Evolutionary conservation across 2,888 invertebrate genomes (phyloP).

Genomic region (Protodeltote pygarga): DNA sequence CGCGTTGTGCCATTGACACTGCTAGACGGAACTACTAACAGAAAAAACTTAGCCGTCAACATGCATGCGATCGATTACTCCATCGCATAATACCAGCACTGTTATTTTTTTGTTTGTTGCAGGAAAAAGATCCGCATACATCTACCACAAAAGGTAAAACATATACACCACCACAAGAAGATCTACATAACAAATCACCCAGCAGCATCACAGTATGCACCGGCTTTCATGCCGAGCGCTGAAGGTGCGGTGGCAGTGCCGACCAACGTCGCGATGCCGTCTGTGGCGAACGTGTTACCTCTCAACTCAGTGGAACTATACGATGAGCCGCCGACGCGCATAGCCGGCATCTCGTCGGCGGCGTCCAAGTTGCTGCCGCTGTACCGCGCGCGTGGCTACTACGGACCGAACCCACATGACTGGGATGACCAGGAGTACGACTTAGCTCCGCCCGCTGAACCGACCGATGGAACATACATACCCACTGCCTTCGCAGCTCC

Average conservation of each 20-base stretch:
- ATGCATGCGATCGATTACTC: constrained; percentile 69
- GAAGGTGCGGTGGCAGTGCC: constrained; percentile 77
- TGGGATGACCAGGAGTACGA: constrained; percentile 77
- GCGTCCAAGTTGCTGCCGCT: constrained; percentile 78
- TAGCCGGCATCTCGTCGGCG: constrained; percentile 59
- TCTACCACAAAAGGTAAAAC: constrained; percentile 86
- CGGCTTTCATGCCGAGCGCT: constrained; percentile 78
- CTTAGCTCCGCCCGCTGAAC: constrained; percentile 64
- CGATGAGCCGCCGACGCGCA: constrained; percentile 65
- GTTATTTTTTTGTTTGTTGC: constrained; percentile 76
- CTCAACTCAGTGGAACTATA: constrained; percentile 71
- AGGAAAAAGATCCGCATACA: constrained; percentile 87
- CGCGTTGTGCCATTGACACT: constrained; percentile 76
- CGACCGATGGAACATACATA: constrained; percentile 59
- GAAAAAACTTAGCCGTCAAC: constrained; percentile 58
- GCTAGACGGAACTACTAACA: constrained; percentile 69
- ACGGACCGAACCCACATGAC: constrained; percentile 74
- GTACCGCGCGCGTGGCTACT: constrained; percentile 81
- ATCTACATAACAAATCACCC: constrained; percentile 84
- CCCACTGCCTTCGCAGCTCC: constrained; percentile 64
- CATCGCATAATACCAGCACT: constrained; percentile 61
- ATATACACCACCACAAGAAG: constrained; percentile 85
- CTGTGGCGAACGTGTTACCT: constrained; percentile 68
- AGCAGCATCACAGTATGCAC: constrained; percentile 80
- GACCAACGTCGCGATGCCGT: constrained; percentile 70